These are phyloP conservation scores for Chionomys nivalis DNA, from an alignment of 2,113 vertebrate species.

Conservation along the genomic window DNA sequence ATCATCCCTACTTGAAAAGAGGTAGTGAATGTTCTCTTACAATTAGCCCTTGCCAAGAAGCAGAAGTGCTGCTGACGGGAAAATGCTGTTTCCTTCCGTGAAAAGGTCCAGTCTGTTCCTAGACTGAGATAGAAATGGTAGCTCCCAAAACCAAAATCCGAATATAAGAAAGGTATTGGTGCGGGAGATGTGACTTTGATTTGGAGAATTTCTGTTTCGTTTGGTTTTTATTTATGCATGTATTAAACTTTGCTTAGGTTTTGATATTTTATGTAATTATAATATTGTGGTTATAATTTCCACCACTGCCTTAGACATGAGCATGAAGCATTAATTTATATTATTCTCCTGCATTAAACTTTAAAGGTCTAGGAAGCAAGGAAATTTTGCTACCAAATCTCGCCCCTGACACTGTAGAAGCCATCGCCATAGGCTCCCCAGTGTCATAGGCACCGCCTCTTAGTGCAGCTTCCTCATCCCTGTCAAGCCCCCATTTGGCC, in stretches of 20 bases:
- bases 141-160: not conserved
- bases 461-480: not conserved
- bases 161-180: not conserved
- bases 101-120: constrained; percentile 33
- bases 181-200: constrained; percentile 16
- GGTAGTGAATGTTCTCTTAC: not conserved
- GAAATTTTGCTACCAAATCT: not conserved
- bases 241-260: not conserved
- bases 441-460: not conserved
- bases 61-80: not conserved
- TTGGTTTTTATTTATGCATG: constrained; percentile 44
- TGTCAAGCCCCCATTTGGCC: not conserved
- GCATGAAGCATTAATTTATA: not conserved
- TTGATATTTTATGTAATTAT: constrained; percentile 22
- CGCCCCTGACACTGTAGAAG: not conserved
- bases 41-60: not conserved
- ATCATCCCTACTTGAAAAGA: not conserved
- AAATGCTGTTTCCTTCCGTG: not conserved
- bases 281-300: constrained; percentile 42
- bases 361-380: not conserved
- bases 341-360: not conserved
- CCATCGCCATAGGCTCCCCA: too few species aligned
- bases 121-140: not conserved
- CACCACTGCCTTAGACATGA: constrained; percentile 42
- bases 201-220: constrained; percentile 39